Percentiles rank a stretch among this genome's conserved stretches.
Evolutionary conservation across 1,140 invertebrate genomes (phyloP).

Genomic region (Brachionus rubens): DNA sequence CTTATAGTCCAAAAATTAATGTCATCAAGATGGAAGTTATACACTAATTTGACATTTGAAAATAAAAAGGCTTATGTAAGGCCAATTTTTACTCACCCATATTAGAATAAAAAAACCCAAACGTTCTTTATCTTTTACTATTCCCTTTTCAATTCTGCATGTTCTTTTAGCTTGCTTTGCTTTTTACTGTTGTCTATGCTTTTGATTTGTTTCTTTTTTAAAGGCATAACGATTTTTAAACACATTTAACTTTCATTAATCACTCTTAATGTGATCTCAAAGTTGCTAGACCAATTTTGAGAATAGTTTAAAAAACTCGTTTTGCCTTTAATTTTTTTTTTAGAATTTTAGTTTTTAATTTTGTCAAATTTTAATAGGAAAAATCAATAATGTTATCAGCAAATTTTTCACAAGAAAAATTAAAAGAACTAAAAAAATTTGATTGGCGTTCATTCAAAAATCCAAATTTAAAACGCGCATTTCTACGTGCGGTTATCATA

Average conservation of each 20-base stretch:
- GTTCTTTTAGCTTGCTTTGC: not conserved
- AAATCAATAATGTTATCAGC: conserved; percentile 13
- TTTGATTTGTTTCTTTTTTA: no score
- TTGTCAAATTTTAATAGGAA: conserved; percentile 10
- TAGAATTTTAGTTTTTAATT: not conserved
- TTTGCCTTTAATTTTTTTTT: not conserved
- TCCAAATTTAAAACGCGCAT: conserved; percentile 13
- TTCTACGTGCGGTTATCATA: not conserved
- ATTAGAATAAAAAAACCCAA: no score
- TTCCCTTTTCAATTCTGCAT: conserved; percentile 16
- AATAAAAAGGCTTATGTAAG: conserved; percentile 45
- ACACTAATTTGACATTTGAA: conserved; percentile 33
- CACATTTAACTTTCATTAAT: no score
- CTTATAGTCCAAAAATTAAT: conserved; percentile 27
- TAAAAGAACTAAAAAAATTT: conserved; percentile 6
- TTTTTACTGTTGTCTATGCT: no score
- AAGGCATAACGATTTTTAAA: no score
- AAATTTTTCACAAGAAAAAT: conserved; percentile 27
- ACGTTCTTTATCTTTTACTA: no score
- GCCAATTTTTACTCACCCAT: not conserved
- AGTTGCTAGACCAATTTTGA: no score
- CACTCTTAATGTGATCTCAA: no score
- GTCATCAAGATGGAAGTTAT: conserved; percentile 26
- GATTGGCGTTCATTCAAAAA: conserved; percentile 39
- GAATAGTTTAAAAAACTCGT: no score